These are phyloP conservation scores for Lysiphlebus fabarum DNA, from an alignment of 1,140 invertebrate species.

Conservation along the genomic window DNA sequence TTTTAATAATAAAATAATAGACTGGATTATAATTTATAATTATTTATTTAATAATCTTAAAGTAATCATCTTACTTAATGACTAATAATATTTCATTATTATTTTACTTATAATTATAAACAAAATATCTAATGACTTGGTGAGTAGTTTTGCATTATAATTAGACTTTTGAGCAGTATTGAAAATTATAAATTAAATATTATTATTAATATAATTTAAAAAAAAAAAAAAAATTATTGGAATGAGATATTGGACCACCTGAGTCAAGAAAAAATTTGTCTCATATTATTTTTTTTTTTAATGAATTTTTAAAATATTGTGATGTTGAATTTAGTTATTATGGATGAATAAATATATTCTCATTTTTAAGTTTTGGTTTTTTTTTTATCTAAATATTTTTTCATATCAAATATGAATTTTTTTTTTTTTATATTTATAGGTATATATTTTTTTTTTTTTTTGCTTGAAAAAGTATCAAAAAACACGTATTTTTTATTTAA, in stretches of 20 bases:
- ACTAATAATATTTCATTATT: slow-evolving; percentile 45
- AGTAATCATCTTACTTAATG: slow-evolving; percentile 18
- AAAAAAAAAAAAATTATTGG: slow-evolving; percentile 20
- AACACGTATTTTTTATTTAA: too few relatives aligned
- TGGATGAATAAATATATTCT: too few relatives aligned
- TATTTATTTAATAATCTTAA: slow-evolving; percentile 11
- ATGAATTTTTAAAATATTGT: too few relatives aligned
- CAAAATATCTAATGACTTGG: slow-evolving; percentile 51
- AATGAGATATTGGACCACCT: not conserved
- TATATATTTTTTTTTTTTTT: too few relatives aligned
- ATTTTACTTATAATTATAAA: slow-evolving; percentile 34
- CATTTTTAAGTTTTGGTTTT: too few relatives aligned
- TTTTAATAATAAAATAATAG: not conserved
- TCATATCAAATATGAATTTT: too few relatives aligned
- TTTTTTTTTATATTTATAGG: too few relatives aligned
- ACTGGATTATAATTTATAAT: slow-evolving; percentile 15
- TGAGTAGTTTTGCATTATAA: slow-evolving; percentile 44
- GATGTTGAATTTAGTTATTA: too few relatives aligned
- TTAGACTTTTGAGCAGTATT: slow-evolving; percentile 52
- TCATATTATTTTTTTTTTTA: slow-evolving; percentile 3
- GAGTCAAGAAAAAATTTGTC: not conserved
- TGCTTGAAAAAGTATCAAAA: too few relatives aligned
- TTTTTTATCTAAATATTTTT: too few relatives aligned
- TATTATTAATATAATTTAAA: slow-evolving; percentile 36
- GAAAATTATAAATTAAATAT: too few relatives aligned